Evolutionary conservation across 2,888 invertebrate genomes (phyloP), one percentile per base, ranked within the genome.

Genomic region (Chymomyza amoena): DNA sequence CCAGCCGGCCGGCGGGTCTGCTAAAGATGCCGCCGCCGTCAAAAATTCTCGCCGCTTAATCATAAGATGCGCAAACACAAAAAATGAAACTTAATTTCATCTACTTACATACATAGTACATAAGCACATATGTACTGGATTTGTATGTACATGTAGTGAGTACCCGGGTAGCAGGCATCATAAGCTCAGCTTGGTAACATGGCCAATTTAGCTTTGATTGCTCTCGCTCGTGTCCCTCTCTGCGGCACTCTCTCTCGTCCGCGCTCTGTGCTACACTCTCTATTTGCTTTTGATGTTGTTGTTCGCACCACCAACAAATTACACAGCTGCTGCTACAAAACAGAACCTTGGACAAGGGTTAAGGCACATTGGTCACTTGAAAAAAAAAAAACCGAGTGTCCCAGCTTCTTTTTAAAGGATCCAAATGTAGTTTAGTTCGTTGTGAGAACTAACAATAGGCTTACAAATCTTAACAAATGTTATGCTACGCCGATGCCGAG

Each of bases 41-140:
- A 81, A 89, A 83, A 78, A 84, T 84, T 87, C 88, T 81, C 84
- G 73, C 73, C 73, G 73, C 74, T 86, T 78, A 84, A 82, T 82
- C 84, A 88, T 80, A 86, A 72, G 76, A 72, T 61, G 25, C 2
- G 61, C 68, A 69, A 68, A 65, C 54, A 59, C 28, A 62, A 50
- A 15, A 7, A 65, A 52, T 80, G 68, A 80, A 80, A 80, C 72
- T 80, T 83, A 78, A 83, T 79, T 86, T 84, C 73, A 86, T 73
- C 88, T 84, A 88, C 84, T 85, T 82, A 75, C 75, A 73, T 70
- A 84, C 76, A 78, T 69, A 32, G 32, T 9, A 32, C 32, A 32
- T 32, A 32, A 32, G 4, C 32, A 32, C 32, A 32, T 32, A 32
- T 32, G 32, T 32, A 32, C 28, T 28, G 0, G 9, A 50, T 64